These are phyloP conservation scores for Lasioglossum calceatum DNA, from an alignment of 2,888 invertebrate genomes.

Conservation along the genomic window DNA sequence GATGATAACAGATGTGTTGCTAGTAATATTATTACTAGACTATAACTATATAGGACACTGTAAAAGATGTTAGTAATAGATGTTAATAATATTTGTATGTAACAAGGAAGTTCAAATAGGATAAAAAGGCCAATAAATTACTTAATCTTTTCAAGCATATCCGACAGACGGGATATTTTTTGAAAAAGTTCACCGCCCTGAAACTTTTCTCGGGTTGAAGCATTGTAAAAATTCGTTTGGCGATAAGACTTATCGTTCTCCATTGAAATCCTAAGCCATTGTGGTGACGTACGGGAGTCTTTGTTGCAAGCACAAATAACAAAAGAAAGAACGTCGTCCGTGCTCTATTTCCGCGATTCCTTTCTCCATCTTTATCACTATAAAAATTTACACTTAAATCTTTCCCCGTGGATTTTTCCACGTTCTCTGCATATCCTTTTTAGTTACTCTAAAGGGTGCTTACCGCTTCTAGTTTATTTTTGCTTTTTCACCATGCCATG, in stretches of 20 bases:
- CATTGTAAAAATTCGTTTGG: constrained; percentile 27
- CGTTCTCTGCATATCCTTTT: background rate
- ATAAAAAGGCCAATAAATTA: too few relatives aligned
- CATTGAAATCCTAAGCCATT: constrained; percentile 19
- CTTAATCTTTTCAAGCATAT: too few relatives aligned
- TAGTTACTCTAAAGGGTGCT: background rate
- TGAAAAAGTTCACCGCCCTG: background rate
- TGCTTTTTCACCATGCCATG: too few relatives aligned
- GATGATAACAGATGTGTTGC: too few relatives aligned
- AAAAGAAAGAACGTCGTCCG: background rate
- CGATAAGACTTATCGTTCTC: constrained; percentile 25
- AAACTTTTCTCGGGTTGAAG: constrained; percentile 2
- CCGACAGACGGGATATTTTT: background rate
- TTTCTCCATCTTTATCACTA: constrained; percentile 2
- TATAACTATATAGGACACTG: too few relatives aligned
- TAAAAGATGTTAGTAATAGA: too few relatives aligned
- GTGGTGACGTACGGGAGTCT: background rate
- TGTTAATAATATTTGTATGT: too few relatives aligned
- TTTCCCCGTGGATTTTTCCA: too few relatives aligned
- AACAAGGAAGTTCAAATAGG: too few relatives aligned
- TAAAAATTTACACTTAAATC: too few relatives aligned
- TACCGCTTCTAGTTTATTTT: background rate
- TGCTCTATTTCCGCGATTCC: constrained; percentile 12
- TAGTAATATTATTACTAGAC: too few relatives aligned
- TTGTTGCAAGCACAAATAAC: constrained; percentile 20